phyloP scores from a whole-genome alignment of 1,140 invertebrate species.

The Doryteuthis pealeii region DNA sequence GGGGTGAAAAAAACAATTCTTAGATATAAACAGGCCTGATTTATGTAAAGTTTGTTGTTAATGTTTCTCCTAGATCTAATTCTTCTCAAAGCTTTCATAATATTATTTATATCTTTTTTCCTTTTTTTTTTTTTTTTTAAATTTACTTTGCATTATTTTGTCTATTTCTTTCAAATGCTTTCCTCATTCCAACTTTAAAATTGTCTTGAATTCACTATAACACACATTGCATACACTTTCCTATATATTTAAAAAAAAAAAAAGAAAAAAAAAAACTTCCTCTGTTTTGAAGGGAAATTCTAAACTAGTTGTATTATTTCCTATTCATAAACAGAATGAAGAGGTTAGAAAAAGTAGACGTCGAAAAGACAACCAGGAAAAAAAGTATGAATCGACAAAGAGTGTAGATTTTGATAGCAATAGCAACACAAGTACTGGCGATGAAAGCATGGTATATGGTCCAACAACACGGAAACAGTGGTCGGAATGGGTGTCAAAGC shows the following conservation, averaged over 20 bases:
- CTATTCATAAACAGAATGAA: constrained; percentile 25
- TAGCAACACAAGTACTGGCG: constrained; percentile 46
- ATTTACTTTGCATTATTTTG: too few species aligned
- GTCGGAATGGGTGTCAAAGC: constrained; percentile 67
- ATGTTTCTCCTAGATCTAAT: too few species aligned
- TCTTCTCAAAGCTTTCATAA: too few species aligned
- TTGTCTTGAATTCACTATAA: too few species aligned
- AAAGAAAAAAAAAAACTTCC: not conserved
- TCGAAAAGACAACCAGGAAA: constrained; percentile 22
- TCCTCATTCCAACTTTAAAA: too few species aligned
- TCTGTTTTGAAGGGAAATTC: constrained; percentile 4
- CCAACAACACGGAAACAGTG: constrained; percentile 74
- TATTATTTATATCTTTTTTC: too few species aligned
- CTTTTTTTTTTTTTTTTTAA: too few species aligned
- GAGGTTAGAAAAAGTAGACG: constrained; percentile 27
- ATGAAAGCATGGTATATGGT: constrained; percentile 61
- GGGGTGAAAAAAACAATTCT: too few species aligned
- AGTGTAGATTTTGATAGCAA: constrained; percentile 51
- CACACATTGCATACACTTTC: too few species aligned
- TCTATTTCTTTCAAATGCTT: too few species aligned
- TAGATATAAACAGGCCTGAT: too few species aligned
- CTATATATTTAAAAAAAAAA: not conserved
- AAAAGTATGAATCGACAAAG: constrained; percentile 39
- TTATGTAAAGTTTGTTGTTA: too few species aligned
- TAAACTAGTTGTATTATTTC: constrained; percentile 8